A percentile compares a stretch with the other conserved stretches of the same genome.
Conservation (phyloP, 64 coral and sea anemone species). For the Stichodactyla mertensii region DNA sequence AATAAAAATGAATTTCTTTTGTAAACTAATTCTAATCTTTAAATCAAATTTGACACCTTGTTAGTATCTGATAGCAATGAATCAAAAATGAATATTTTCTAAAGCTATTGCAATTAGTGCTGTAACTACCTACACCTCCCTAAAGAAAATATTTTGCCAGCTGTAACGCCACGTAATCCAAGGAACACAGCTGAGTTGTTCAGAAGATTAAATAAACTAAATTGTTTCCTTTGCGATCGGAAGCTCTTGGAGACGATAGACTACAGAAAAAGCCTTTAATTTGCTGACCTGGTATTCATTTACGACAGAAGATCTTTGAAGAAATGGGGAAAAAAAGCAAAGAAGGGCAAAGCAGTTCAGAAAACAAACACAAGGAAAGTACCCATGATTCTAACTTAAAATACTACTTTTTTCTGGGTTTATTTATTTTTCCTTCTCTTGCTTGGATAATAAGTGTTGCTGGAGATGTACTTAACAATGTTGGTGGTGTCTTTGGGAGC, state of each 20-base stretch:
- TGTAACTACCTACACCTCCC: constrained; percentile 9
- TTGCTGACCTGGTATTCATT: not conserved
- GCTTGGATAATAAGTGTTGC: constrained; percentile 61
- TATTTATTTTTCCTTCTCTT: constrained; percentile 72
- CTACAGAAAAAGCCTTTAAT: not conserved
- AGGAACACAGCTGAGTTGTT: not conserved
- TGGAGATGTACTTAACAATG: constrained; percentile 58
- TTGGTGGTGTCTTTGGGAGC: constrained; percentile 59
- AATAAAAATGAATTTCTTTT: not conserved
- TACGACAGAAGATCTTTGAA: not conserved
- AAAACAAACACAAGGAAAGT: not conserved
- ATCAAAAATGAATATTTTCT: too few species aligned
- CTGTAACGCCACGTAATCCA: constrained; percentile 40
- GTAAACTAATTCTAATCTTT: too few species aligned
- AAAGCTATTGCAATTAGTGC: not conserved
- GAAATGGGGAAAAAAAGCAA: constrained; percentile 5
- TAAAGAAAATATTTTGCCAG: not conserved
- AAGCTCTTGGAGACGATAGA: not conserved
- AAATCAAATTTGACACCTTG: too few species aligned
- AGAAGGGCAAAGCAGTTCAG: not conserved
- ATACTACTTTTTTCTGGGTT: constrained; percentile 65
- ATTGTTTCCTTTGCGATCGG: not conserved
- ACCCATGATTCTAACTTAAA: constrained; percentile 16
- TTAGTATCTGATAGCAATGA: too few species aligned
- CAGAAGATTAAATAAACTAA: not conserved